Evolutionary conservation across 1,140 invertebrate genomes (phyloP).

Genomic region (Triops longicaudatus): DNA sequence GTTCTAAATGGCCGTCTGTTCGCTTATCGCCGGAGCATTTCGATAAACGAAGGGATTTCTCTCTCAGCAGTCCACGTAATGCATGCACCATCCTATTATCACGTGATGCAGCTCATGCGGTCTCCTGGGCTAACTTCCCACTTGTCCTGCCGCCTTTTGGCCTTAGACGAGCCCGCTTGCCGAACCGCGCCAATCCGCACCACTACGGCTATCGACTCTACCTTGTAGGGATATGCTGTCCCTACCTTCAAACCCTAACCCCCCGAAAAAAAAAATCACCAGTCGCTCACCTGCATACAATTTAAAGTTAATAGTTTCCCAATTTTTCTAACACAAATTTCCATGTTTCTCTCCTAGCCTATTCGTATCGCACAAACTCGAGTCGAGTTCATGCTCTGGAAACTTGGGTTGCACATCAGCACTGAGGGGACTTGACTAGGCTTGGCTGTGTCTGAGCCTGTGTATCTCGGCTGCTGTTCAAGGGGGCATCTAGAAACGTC

Average conservation of each 20-base stretch:
- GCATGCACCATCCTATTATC: background rate
- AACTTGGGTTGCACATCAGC: background rate
- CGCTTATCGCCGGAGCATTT: background rate
- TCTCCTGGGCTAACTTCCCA: background rate
- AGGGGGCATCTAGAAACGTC: constrained; percentile 14
- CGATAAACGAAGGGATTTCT: background rate
- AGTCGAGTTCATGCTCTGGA: background rate
- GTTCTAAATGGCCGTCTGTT: background rate
- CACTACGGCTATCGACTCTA: background rate
- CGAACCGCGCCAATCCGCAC: constrained; percentile 7
- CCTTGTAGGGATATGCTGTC: too few relatives aligned
- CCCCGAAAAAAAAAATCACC: too few relatives aligned
- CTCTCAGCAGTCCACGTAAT: background rate
- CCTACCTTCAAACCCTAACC: too few relatives aligned
- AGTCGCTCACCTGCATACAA: too few relatives aligned
- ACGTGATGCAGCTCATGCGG: background rate
- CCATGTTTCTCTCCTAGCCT: too few relatives aligned
- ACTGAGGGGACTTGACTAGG: background rate
- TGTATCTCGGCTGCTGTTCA: constrained; percentile 1
- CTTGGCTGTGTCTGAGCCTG: too few relatives aligned
- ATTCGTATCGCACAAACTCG: background rate
- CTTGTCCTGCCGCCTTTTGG: background rate
- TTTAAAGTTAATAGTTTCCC: too few relatives aligned
- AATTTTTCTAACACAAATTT: too few relatives aligned
- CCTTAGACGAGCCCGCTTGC: background rate